These are phyloP conservation scores for Desoria tigrina DNA, from an alignment of 2,888 invertebrate genomes.

Conservation along the genomic window DNA sequence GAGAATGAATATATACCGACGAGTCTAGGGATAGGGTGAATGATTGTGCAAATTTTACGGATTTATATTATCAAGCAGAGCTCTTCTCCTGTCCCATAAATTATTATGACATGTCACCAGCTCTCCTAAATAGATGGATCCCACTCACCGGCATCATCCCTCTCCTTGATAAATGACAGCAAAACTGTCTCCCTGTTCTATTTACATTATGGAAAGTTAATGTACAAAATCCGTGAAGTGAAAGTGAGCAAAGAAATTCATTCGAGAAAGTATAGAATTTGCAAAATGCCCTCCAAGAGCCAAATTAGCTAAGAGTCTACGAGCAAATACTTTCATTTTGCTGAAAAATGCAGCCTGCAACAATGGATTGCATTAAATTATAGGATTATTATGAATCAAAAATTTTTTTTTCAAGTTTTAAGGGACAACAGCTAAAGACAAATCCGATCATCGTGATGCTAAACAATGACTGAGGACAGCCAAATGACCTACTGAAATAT, in stretches of 20 bases:
- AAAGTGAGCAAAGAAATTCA: background rate
- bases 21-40: constrained; percentile 26
- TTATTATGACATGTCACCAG: constrained; percentile 47
- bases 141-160: constrained; percentile 18
- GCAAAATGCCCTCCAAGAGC: too few relatives aligned
- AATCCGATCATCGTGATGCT: too few relatives aligned
- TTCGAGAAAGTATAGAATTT: background rate
- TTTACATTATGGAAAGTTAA: background rate
- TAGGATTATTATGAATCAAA: too few relatives aligned
- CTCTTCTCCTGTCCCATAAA: constrained; percentile 42
- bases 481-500: too few relatives aligned
- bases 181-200: constrained; percentile 3
- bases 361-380: too few relatives aligned
- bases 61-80: constrained; percentile 15
- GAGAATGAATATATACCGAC: background rate
- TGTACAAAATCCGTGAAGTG: background rate
- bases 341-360: too few relatives aligned
- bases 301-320: too few relatives aligned
- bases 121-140: constrained; percentile 39
- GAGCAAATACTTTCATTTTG: too few relatives aligned
- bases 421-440: too few relatives aligned
- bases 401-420: too few relatives aligned
- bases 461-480: too few relatives aligned
- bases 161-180: constrained; percentile 10
- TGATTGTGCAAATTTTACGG: constrained; percentile 48